phyloP scores from a whole-genome alignment of 2,113 vertebrate species.

The Nipponia nippon region DNA sequence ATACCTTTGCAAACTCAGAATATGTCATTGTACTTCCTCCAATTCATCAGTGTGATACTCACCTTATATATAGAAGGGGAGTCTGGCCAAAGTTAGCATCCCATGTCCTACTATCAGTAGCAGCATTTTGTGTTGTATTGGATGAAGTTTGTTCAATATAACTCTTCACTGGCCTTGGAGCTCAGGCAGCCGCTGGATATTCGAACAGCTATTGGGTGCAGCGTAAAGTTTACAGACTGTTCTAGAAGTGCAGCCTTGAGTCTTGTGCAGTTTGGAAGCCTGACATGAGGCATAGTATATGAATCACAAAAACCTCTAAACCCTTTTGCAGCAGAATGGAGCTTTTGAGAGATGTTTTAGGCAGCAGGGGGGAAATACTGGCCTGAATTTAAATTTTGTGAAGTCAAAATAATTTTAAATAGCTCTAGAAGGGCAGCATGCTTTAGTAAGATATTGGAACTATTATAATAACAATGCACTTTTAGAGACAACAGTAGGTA shows the following conservation, averaged over 20 bases:
- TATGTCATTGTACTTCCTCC: fast-evolving
- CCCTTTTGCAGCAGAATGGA: background rate
- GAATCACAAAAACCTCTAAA: background rate
- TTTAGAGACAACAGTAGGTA: background rate
- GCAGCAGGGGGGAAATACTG: background rate
- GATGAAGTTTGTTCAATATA: background rate
- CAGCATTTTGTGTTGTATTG: background rate
- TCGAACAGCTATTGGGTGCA: background rate
- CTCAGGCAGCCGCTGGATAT: background rate
- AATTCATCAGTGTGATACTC: background rate
- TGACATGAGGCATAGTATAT: background rate
- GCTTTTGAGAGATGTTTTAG: background rate
- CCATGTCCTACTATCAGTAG: background rate
- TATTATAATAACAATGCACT: background rate
- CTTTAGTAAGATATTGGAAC: background rate
- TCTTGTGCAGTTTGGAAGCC: background rate
- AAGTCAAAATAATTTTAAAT: background rate
- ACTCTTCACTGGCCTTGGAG: background rate
- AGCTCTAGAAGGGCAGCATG: background rate
- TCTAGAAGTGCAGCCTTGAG: background rate
- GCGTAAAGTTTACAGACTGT: background rate
- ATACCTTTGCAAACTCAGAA: background rate
- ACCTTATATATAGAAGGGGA: background rate
- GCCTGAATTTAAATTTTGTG: background rate
- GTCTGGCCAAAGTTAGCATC: background rate